These are phyloP conservation scores for Lycocerus yunnanus DNA, from an alignment of 2,888 invertebrate species.

Conservation along the genomic window DNA sequence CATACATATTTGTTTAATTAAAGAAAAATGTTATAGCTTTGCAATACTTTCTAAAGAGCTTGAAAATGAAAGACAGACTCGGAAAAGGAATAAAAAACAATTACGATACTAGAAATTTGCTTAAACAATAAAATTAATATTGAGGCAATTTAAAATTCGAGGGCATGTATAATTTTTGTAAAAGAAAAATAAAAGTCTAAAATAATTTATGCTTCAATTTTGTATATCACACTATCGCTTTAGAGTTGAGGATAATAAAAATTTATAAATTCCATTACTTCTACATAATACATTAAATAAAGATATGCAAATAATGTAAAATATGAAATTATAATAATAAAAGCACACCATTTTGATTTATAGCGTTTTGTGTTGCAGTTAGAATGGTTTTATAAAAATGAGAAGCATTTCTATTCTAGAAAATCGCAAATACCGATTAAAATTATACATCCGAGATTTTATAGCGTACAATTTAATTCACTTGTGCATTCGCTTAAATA, in stretches of 20 bases:
- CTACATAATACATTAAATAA: neutral
- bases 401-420: neutral
- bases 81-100: neutral
- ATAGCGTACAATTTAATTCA: constrained; percentile 1
- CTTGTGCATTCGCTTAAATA: neutral
- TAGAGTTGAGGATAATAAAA: neutral
- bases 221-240: neutral
- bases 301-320: neutral
- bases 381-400: neutral
- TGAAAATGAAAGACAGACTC: neutral
- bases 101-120: neutral
- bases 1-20: no score
- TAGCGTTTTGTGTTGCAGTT: neutral
- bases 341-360: neutral
- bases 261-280: neutral
- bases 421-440: neutral
- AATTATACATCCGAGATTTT: neutral
- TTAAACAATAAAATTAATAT: neutral
- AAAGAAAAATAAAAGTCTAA: neutral
- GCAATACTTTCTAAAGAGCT: no score
- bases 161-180: neutral
- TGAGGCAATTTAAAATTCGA: neutral
- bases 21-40: no score
- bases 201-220: neutral
- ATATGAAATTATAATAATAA: neutral